phyloP scores from a whole-genome alignment of 1,140 invertebrate species.

The Euglossa dilemma region DNA sequence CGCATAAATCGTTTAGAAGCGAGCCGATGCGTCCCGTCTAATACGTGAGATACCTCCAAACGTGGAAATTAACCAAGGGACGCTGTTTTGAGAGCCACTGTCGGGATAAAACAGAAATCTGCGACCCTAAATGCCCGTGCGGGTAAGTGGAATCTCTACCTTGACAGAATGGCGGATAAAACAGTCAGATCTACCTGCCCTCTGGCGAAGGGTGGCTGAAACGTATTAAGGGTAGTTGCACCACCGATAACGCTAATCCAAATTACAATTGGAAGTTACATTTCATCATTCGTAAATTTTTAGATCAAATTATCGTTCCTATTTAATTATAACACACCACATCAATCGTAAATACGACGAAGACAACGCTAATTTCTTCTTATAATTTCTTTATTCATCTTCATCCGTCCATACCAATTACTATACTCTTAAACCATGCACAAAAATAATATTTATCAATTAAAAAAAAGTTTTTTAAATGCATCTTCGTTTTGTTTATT shows the following conservation, averaged over 20 bases:
- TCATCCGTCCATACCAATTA: too few relatives aligned
- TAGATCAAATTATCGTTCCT: not conserved
- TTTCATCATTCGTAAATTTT: not conserved
- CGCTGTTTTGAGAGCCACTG: constrained; percentile 71
- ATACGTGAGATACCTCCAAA: constrained; percentile 73
- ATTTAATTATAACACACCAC: not conserved
- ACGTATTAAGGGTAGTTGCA: constrained; percentile 18
- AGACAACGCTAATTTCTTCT: not conserved
- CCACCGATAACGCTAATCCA: constrained; percentile 39
- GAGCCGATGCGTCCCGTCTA: constrained; percentile 57
- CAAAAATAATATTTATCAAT: not conserved
- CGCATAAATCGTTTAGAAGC: constrained; percentile 74
- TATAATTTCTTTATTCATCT: too few relatives aligned
- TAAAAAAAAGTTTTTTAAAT: too few relatives aligned
- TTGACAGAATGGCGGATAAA: not conserved
- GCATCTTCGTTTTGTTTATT: too few relatives aligned
- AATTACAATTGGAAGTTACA: not conserved
- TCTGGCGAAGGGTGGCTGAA: constrained; percentile 44
- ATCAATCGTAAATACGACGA: not conserved
- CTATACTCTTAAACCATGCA: not conserved
- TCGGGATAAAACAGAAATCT: constrained; percentile 53
- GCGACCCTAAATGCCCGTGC: not conserved
- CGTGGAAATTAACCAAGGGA: constrained; percentile 55
- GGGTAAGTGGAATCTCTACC: constrained; percentile 16
- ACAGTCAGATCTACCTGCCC: not conserved